phyloP scores from a whole-genome alignment of 2,888 invertebrate species.

The Phortica magna region DNA sequence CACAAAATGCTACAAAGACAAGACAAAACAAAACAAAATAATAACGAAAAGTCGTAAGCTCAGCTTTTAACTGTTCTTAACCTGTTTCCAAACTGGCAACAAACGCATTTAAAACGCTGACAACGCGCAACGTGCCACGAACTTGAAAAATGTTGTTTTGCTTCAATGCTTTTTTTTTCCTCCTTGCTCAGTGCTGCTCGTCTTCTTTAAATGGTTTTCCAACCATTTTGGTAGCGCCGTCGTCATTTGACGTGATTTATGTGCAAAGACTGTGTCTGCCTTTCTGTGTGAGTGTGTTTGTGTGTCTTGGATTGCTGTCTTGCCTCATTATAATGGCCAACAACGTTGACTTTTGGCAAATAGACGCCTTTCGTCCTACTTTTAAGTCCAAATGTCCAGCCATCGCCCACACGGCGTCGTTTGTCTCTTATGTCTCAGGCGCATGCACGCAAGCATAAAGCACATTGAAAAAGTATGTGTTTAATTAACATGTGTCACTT shows the following conservation, averaged over 20 bases:
- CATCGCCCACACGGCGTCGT: too few relatives aligned
- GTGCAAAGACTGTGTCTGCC: background rate
- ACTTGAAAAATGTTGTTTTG: slow-evolving; percentile 50
- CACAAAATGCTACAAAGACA: background rate
- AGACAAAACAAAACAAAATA: background rate
- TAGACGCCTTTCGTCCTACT: too few relatives aligned
- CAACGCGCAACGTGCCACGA: slow-evolving; percentile 48
- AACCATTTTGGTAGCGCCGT: slow-evolving; percentile 10
- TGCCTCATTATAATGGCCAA: background rate
- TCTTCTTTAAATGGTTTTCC: background rate
- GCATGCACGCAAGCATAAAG: too few relatives aligned
- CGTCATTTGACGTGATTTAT: slow-evolving; percentile 7
- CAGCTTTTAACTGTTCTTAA: slow-evolving; percentile 54
- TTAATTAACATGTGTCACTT: too few relatives aligned
- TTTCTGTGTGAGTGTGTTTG: background rate
- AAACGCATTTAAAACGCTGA: slow-evolving; percentile 61
- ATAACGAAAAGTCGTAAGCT: background rate
- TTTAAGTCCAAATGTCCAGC: too few relatives aligned
- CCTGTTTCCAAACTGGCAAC: slow-evolving; percentile 53
- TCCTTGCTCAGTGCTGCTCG: background rate
- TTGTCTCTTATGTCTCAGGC: too few relatives aligned
- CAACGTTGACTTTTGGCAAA: slow-evolving; percentile 2
- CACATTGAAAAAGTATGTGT: too few relatives aligned
- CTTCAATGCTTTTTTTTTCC: background rate
- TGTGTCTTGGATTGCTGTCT: too few relatives aligned